phyloP scores from a whole-genome alignment of 2,113 vertebrate species.

The Etheostoma cragini region DNA sequence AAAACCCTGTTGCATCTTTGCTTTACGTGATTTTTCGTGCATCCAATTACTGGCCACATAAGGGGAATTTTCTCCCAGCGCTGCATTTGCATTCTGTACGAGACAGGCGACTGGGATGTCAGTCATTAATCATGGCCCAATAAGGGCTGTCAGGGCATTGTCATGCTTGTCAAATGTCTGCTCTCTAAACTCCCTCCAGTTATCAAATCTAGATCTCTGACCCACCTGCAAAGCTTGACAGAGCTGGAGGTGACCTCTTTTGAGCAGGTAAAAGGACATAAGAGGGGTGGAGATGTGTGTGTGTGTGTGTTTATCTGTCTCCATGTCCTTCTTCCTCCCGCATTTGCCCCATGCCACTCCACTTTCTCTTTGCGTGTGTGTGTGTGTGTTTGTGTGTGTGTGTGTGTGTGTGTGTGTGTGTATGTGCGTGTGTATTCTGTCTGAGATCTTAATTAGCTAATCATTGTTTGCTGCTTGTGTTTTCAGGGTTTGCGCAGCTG shows the following conservation, averaged over 20 bases:
- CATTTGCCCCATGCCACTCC: too few relatives aligned
- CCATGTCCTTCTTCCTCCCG: too few relatives aligned
- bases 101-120: conserved; percentile 79
- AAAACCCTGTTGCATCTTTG: conserved; percentile 8
- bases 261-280: conserved; percentile 43
- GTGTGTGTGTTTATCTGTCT: background rate
- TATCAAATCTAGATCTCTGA: conserved; percentile 86
- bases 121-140: conserved; percentile 89
- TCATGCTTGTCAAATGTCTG: conserved; percentile 87
- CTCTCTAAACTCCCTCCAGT: conserved; percentile 79
- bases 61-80: conserved; percentile 79
- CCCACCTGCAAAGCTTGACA: conserved; percentile 83
- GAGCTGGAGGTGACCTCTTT: conserved; percentile 80
- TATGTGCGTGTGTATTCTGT: background rate
- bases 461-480: conserved; percentile 50
- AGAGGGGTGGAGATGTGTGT: background rate
- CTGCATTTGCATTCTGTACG: conserved; percentile 83
- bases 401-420: background rate
- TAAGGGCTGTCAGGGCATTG: conserved; percentile 86
- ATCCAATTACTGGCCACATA: conserved; percentile 77
- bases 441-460: conserved; percentile 63
- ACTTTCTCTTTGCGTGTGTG: background rate
- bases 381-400: background rate
- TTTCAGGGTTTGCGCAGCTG: conserved; percentile 36
- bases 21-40: conserved; percentile 62